Base-by-base conservation (phyloP, 2,797 vertebrate genomes). In the Orestias chungarensis region DNA sequence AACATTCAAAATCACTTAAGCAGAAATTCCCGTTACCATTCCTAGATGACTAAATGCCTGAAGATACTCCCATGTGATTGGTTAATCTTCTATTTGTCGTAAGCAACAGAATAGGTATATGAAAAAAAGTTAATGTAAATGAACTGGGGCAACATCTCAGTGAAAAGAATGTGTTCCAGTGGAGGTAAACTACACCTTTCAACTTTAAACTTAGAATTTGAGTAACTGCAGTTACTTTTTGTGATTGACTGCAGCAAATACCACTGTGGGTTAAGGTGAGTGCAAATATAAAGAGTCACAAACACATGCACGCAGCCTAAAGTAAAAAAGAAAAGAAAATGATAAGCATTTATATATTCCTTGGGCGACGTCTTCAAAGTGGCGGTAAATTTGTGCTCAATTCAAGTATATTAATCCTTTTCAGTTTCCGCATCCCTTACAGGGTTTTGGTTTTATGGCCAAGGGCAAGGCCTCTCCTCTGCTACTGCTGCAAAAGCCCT, bases 361-460 rank as follows among this genome's bases (percentile, higher is more conserved):
- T 75, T 71, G 69, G 83, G 87, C 86, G 75, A 78, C 74, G 79
- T 79, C 83, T 86, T 87, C 85, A 90, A 84, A 91, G 87, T 84
- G 71, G 71, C 82, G 71, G 76, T 66, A 74, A 79, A 78, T 87
- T 25, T 84, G 66, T 64, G 74, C 14, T 43, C 73, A 73, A 71
- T 88, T 84, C 80, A 71, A 44, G 70, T 73, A 67, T 62, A 76
- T 85, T 67, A 78, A 84, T 77, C 79, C 76, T 83, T 82, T 78
- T 80, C 50, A 78, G 61, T 85, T 80, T 84, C 55, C 68, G 82
- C 76, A 67, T 80, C 54, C 76, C 67, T 52, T 54, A 47, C 72
- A n/a, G 54, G 55, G 74, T 78, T 88, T 87, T 88, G 70, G n/a
- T 88, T 87, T 73, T 81, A 15, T 73, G 76, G 83, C 86, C 73